phyloP scores from a whole-genome alignment of 2,888 invertebrate species.

The Nymphalis c-album region DNA sequence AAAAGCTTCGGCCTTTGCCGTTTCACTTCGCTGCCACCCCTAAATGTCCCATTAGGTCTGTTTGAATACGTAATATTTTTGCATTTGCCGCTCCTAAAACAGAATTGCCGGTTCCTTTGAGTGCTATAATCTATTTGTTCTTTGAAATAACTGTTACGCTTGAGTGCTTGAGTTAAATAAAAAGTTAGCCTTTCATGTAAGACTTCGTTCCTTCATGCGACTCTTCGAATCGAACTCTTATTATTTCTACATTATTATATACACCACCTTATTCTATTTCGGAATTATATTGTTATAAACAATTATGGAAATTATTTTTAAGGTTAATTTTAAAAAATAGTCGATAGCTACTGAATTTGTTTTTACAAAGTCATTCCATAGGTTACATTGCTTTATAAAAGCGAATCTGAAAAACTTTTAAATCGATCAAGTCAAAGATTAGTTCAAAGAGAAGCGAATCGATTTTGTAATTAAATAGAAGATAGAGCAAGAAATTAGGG shows the following conservation, averaged over 20 bases:
- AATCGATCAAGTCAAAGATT: slow-evolving; percentile 46
- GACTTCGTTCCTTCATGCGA: slow-evolving; percentile 40
- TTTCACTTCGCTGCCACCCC: slow-evolving; percentile 81
- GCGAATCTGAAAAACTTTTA: slow-evolving; percentile 44
- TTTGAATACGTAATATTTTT: slow-evolving; percentile 83
- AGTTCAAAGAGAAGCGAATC: slow-evolving; percentile 54
- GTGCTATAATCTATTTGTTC: slow-evolving; percentile 81
- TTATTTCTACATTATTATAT: background rate
- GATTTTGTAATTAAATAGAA: slow-evolving; percentile 59
- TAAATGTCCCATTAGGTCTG: slow-evolving; percentile 82
- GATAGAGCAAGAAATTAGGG: slow-evolving; percentile 54
- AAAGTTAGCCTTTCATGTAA: slow-evolving; percentile 66
- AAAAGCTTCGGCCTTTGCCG: slow-evolving; percentile 82
- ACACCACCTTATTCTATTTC: slow-evolving; percentile 4
- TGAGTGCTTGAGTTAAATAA: slow-evolving; percentile 72
- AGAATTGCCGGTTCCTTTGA: slow-evolving; percentile 80
- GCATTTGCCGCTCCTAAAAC: slow-evolving; percentile 80
- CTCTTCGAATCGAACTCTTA: slow-evolving; percentile 20
- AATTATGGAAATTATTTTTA: slow-evolving; percentile 3
- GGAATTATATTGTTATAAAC: background rate
- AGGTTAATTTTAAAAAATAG: background rate
- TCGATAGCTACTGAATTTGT: background rate
- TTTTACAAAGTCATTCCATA: slow-evolving; percentile 38
- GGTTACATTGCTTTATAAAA: slow-evolving; percentile 36
- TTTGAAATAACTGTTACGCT: slow-evolving; percentile 79